Base-by-base conservation (phyloP, 1,140 invertebrate species). In the Saxidomus purpurata region DNA sequence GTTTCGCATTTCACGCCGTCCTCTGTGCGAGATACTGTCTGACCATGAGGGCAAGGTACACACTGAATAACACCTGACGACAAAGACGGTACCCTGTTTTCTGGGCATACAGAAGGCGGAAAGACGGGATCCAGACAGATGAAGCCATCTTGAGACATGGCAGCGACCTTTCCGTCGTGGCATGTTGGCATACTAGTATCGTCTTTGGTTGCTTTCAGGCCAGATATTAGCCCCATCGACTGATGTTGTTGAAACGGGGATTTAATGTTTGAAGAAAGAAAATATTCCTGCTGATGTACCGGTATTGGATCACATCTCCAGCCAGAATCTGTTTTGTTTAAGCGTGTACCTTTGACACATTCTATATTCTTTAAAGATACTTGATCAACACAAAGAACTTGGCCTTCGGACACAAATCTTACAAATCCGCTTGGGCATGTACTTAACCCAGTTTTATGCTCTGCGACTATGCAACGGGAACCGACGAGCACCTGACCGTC, bases 111-210 rank as follows among this genome's bases (percentile, higher is more conserved):
- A 6, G 77, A 59, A n/a, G 31, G 8, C 47, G 77, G 77, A 59
- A 81, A 81, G 34, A 81, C 77, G n/a, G 77, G 77, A 34, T 81
- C 77, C 2, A 81, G 6, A 61, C 77, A 81, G 15, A 81, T 31
- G 28, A 38, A 36, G 2, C 77, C 77, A 17, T 81, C 52, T 9
- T 55, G n/a, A n/a, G 77, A 36, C 49, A 55, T 36, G 9, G 77
- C 77, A 8, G 49, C 77, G 34, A 81, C 77, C 34, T 81, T 55
- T n/a, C 77, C 77, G 22, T 59, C 31, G 17, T 36, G 15, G 25
- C 77, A 81, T 59, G 6, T 11, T 49, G 77, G 77, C 3, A 74
- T 40, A 40, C 40, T 36, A 19, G n/a, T 19, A 25, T 34, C 17
- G 4, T 40, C 69, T 43, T 74, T 67, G 28, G 4, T 17, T n/a